phyloP scores from a whole-genome alignment of 2,888 invertebrate species.

The Nemapogon koenigi region DNA sequence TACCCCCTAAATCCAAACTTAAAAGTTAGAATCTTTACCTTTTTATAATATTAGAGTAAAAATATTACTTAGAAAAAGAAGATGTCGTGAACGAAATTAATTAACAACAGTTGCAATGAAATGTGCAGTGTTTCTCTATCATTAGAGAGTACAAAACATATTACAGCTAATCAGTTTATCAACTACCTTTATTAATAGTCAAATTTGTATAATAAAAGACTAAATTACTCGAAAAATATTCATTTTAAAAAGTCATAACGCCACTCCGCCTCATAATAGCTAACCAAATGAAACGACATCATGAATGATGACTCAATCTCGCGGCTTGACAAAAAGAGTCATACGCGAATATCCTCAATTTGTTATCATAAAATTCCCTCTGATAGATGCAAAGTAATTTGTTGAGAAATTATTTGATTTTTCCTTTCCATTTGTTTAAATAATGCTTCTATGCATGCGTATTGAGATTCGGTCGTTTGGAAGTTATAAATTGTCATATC shows the following conservation, averaged over 20 bases:
- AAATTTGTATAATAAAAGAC: constrained; percentile 6
- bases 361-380: constrained; percentile 42
- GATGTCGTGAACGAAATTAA: too few species aligned
- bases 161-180: too few species aligned
- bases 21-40: too few species aligned
- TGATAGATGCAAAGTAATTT: constrained; percentile 5
- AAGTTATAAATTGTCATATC: constrained; percentile 30
- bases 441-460: constrained; percentile 1
- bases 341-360: constrained; percentile 61
- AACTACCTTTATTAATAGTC: too few species aligned
- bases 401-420: constrained; percentile 1
- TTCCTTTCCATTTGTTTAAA: constrained; percentile 9
- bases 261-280: constrained; percentile 37
- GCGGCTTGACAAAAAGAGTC: constrained; percentile 46
- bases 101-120: too few species aligned
- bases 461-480: constrained; percentile 2
- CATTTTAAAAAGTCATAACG: constrained; percentile 24
- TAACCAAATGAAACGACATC: constrained; percentile 42
- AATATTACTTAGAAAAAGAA: too few species aligned
- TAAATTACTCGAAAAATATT: constrained; percentile 4
- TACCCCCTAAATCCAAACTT: too few species aligned
- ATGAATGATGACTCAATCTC: constrained; percentile 57
- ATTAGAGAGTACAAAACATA: too few species aligned
- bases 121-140: too few species aligned
- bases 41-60: too few species aligned